A percentile compares a stretch with the other conserved stretches of the same genome.
Evolutionary conservation across 2,797 vertebrate genomes (phyloP).

Genomic region (Pseudotriccus pelzelni): DNA sequence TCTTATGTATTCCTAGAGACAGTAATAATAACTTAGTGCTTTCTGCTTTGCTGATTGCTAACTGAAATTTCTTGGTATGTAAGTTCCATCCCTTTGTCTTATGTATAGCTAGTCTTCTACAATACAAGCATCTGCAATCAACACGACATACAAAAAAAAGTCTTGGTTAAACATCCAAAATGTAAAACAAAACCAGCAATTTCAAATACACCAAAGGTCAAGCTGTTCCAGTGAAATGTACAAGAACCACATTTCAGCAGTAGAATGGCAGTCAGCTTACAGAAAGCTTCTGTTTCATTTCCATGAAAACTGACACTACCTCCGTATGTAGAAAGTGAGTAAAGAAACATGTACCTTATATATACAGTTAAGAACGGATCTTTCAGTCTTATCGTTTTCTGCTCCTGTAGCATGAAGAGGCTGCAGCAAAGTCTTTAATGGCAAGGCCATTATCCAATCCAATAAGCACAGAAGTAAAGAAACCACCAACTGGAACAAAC

Average conservation of each 20-base stretch:
- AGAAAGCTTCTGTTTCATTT: neutral
- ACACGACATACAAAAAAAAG: neutral
- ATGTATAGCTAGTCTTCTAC: neutral
- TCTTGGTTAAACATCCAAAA: neutral
- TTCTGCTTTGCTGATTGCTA: neutral
- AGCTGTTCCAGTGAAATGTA: neutral
- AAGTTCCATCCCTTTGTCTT: neutral
- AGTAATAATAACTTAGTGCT: neutral
- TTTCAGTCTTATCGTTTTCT: conserved; percentile 88
- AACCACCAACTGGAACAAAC: conserved; percentile 89
- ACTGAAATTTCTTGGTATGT: neutral
- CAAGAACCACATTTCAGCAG: neutral
- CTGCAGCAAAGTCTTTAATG: conserved; percentile 90
- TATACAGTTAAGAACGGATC: conserved; percentile 93
- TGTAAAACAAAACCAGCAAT: neutral
- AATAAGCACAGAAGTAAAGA: conserved; percentile 94
- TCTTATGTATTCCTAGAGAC: neutral
- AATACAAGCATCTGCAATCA: neutral
- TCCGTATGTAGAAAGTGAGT: neutral
- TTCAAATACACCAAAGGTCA: neutral
- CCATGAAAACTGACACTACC: neutral
- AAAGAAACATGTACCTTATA: conserved; percentile 86
- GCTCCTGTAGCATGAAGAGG: conserved; percentile 83
- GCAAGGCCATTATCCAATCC: conserved; percentile 98
- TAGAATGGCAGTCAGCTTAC: neutral